Evolutionary conservation across 2,113 vertebrate genomes (phyloP).

Genomic region (Ibidorhyncha struthersii): DNA sequence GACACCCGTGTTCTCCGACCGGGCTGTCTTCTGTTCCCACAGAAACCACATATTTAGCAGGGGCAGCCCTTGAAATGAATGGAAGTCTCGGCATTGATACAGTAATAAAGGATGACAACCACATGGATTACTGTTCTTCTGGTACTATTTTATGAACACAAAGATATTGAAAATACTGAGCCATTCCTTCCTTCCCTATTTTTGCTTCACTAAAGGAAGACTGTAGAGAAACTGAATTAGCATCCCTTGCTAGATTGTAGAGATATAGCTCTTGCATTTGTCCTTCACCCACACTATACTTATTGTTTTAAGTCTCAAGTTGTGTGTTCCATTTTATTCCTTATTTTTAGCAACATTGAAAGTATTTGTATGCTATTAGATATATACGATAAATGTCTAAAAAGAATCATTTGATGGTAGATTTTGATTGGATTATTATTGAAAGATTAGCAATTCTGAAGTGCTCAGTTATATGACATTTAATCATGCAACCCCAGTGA

Average conservation of each 20-base stretch:
- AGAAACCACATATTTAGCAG: conserved; percentile 7
- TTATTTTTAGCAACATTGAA: not conserved
- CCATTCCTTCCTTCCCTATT: not conserved
- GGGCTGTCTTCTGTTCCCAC: not conserved
- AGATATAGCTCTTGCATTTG: not conserved
- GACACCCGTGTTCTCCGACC: not conserved
- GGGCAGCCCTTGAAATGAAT: not conserved
- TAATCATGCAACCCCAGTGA: not conserved
- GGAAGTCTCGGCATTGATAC: not conserved
- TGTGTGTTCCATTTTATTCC: not conserved
- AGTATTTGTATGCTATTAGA: not conserved
- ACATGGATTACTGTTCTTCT: not conserved
- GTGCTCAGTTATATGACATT: not conserved
- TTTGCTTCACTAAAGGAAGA: not conserved
- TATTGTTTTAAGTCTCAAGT: not conserved
- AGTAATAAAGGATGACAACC: not conserved
- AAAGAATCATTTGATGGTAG: not conserved
- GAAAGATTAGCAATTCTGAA: not conserved
- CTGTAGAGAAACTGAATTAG: not conserved
- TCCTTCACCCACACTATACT: not conserved
- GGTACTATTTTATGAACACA: not conserved
- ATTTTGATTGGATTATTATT: not conserved
- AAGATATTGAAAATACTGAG: not conserved
- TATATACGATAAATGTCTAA: not conserved
- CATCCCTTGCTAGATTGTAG: not conserved